A percentile compares a stretch with the other conserved stretches of the same genome.
phyloP scores from a whole-genome alignment of 2,113 vertebrate genomes.

The Pandion haliaetus region DNA sequence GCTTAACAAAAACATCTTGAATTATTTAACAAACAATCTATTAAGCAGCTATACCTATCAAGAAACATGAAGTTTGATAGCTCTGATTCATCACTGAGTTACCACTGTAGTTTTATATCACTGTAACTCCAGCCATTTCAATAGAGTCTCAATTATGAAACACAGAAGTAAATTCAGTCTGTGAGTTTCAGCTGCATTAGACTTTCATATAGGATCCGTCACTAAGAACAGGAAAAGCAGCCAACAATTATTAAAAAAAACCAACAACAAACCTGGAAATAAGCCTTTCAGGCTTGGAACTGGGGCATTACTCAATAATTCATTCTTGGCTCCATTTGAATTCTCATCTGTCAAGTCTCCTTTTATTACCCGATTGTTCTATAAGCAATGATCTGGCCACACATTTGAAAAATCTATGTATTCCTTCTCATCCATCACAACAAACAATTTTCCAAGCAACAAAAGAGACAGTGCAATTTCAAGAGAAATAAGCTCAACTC shows the following conservation, averaged over 20 bases:
- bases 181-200: not conserved
- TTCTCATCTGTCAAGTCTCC: slow-evolving; percentile 34
- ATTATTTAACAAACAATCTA: slow-evolving; percentile 47
- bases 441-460: slow-evolving; percentile 38
- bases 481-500: slow-evolving; percentile 37
- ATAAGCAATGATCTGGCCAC: slow-evolving; percentile 48
- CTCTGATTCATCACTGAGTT: not conserved
- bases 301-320: not conserved
- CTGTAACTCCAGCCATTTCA: not conserved
- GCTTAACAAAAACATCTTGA: slow-evolving; percentile 37
- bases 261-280: not conserved
- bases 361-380: slow-evolving; percentile 56
- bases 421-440: slow-evolving; percentile 45
- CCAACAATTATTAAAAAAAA: not conserved
- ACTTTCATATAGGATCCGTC: not conserved
- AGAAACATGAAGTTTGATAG: not conserved
- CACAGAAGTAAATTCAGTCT: not conserved
- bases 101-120: not conserved
- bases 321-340: slow-evolving; percentile 19
- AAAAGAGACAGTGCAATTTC: slow-evolving; percentile 46
- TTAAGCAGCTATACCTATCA: not conserved
- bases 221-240: not conserved
- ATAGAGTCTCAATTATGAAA: not conserved
- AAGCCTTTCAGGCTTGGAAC: not conserved
- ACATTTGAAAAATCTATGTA: slow-evolving; percentile 39